Evolutionary conservation across 2,797 vertebrate genomes (phyloP), one percentile per base, ranked within the genome.

Genomic region (Xyrichtys novacula): DNA sequence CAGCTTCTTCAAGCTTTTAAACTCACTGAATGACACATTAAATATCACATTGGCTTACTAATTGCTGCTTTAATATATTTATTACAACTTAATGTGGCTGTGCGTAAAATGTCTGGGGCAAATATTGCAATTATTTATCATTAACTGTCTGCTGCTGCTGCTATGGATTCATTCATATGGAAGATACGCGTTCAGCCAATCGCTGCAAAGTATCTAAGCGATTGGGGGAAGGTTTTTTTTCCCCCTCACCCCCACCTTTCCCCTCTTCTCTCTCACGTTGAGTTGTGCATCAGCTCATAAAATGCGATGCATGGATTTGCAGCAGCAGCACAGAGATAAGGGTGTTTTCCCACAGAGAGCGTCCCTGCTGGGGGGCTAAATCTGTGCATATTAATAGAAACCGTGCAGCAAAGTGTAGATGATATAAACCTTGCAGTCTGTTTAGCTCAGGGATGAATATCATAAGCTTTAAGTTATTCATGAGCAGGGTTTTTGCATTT

Each of bases 121-220:
- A 11, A 22, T 12, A 1, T 19, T 22, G 40, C 8, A 1, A 38
- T 36, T 1, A 15, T 17, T 16, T 12, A 1, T 31, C 25, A 19
- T 6, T 54, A 8, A 6, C 12, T 39, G 36, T 16, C 34, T 10
- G 40, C 34, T 10, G 40, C 65, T 74, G 71, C 58, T 80, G 80
- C 66, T 46, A 19, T 66, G 65, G 28, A 11, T 71, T 77, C 60
- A 74, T 82, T 86, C 72, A 75, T 20, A 84, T 73, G 46, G 29
- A 22, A 67, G 34, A 48, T 28, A 34, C 28, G 7, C 7, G 1
- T 6, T 71, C 75, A 81, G 84, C 89, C 91, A 90, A 91, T 90
- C 70, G 65, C 73, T 74, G 82, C 61, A 57, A 5, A 77, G 83
- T 9, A 61, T 77, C 68, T 77, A 70, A 20, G 87, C 88, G 25